Evolutionary conservation across 2,113 vertebrate genomes (phyloP).

Genomic region (Empidonax alnorum): DNA sequence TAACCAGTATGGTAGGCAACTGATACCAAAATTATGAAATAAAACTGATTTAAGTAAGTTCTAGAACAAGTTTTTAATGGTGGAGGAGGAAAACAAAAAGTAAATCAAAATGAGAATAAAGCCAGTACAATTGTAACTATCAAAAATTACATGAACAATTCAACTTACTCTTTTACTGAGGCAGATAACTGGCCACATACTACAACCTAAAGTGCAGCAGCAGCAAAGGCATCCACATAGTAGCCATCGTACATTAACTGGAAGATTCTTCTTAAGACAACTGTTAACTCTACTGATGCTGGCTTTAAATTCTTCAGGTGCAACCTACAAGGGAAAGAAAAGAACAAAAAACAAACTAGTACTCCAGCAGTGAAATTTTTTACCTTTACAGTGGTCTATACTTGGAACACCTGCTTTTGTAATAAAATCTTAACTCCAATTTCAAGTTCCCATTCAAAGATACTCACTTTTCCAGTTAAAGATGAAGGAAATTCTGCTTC

Average conservation of each 20-base stretch:
- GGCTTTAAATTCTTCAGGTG: conserved; percentile 98
- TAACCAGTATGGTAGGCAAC: background rate
- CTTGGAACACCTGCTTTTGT: background rate
- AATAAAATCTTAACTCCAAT: background rate
- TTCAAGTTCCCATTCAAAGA: background rate
- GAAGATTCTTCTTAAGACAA: conserved; percentile 96
- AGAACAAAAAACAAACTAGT: background rate
- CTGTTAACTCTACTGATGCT: conserved; percentile 96
- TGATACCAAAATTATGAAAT: background rate
- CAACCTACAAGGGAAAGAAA: conserved; percentile 79
- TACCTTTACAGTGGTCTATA: background rate
- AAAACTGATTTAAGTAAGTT: background rate
- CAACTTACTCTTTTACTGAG: conserved; percentile 98
- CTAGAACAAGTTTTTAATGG: background rate
- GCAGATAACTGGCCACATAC: conserved; percentile 99
- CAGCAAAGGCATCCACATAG: conserved; percentile 98
- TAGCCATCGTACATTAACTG: conserved; percentile 96
- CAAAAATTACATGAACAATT: conserved; percentile 11
- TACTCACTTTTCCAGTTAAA: conserved; percentile 96
- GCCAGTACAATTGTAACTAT: background rate
- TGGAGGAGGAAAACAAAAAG: background rate
- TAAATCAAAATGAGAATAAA: background rate
- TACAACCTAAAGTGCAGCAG: conserved; percentile 98
- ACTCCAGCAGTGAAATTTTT: background rate
- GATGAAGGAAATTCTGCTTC: conserved; percentile 98